Base-by-base conservation (phyloP, 2,797 vertebrate species). In the Sparidentex hasta region DNA sequence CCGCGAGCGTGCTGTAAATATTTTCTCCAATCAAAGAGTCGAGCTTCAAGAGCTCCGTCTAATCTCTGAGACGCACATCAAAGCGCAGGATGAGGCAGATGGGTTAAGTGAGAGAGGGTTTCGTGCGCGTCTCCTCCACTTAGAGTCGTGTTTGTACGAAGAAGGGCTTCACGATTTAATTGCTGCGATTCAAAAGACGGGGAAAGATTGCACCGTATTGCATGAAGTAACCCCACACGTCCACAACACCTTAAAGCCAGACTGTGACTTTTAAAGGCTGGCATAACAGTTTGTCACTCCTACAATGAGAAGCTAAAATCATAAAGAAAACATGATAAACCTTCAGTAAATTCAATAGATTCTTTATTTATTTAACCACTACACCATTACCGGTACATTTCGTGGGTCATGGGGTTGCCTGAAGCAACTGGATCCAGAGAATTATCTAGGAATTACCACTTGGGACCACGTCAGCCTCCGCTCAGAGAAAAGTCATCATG, bases 41-140 rank as follows among this genome's bases (percentile, higher is more conserved):
- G 43, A 70, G 88, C 78, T 80, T 91, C 82, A 90, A 90, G 85
- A 93, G 87, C 66, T 72, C 1, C 0, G 47, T 75, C 51, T 92
- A 91, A 94, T 94, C 90, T 89, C 65, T 21, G 17, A 84, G 65
- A 63, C 67, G 18, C 59, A 84, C 82, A 90, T 93, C 76, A 93
- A 89, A 90, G 89, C 59, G 68, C 70, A 82, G 86, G 83, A 92
- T 86, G 84, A 84, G 74, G 63, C 76, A 80, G 85, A 81, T 66
- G 82, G 82, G 70, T 54, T 21, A 16, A 72, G 57, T 25, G 66
- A 55, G 46, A 4, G 58, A 43, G 65, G 71, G 64, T 66, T 66
- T 41, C n/a, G 52, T 8, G 48, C n/a, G 38, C 48, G 7, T 71
- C 62, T 82, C 64, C 55, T 58, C 57, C 46, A 54, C 47, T 75